A percentile compares a stretch with the other conserved stretches of the same genome.
These are phyloP conservation scores for Threskiornis aethiopicus DNA, from an alignment of 2,797 vertebrate species.

Conservation along the genomic window DNA sequence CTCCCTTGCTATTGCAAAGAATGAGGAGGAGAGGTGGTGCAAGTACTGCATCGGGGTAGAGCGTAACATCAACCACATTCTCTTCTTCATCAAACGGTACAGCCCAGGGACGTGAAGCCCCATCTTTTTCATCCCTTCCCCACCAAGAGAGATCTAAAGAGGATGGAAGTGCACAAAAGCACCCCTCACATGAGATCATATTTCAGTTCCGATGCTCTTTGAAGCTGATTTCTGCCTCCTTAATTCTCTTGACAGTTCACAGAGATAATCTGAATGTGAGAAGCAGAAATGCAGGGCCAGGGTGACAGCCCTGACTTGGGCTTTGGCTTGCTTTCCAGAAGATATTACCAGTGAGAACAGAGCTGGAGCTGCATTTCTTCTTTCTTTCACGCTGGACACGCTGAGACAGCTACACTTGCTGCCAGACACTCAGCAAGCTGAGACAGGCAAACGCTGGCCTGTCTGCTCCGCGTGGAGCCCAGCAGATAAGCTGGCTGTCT, in stretches of 20 bases:
- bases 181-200: not conserved
- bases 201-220: not conserved
- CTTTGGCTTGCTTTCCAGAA: not conserved
- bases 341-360: not conserved
- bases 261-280: constrained; percentile 15
- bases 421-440: not conserved
- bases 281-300: not conserved
- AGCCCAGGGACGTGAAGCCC: not conserved
- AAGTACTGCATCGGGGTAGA: not conserved
- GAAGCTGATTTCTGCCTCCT: constrained; percentile 22
- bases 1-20: not conserved
- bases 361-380: not conserved
- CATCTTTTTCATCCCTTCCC: not conserved
- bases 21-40: not conserved
- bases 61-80: not conserved
- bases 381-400: not conserved
- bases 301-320: constrained; percentile 6
- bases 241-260: not conserved
- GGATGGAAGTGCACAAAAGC: not conserved
- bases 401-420: not conserved
- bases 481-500: not conserved
- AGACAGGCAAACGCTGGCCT: not conserved
- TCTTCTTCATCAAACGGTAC: not conserved
- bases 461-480: not conserved
- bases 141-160: not conserved